Evolutionary conservation across 2,797 vertebrate genomes (phyloP), one percentile per base, ranked within the genome.

Genomic region (Lepilemur ruficaudatus): DNA sequence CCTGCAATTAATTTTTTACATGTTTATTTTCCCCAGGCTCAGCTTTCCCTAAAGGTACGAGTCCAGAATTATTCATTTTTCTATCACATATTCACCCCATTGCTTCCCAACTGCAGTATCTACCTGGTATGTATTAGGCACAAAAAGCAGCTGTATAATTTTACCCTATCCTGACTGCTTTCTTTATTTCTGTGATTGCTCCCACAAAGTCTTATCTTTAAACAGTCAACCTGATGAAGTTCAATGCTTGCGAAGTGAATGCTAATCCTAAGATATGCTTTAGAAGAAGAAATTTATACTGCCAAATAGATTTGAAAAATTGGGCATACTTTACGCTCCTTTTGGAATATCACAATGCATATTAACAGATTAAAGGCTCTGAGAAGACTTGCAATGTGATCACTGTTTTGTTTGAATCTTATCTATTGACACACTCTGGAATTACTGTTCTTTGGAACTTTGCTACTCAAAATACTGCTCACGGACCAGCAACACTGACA

Each of bases 111-210:
- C 11, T 28, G 25, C 38, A 46, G 10, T 7, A 25, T 82, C 22
- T 52, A 35, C 14, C 15, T 67, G 63, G 28, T n/a, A 30, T 8
- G 0, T 28, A 52, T 23, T 20, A 70, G 52, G 12, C 6, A 52
- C 72, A 59, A 20, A 5, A 78, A 52, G 25, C 8, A 23, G 17
- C 50, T 50, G 38, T 2, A 23, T 23, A 52, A 78, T 18, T 89
- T 43, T 35, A 75, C 22, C 7, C 38, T 30, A 6, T 67, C 28
- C 32, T 90, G 32, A 86, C 18, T 22, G 9, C 12, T 30, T 32
- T 52, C n/a, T 82, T 83, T 67, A 38, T 70, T 38, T 94, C 41
- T 70, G 32, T 55, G 18, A 83, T 89, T 96, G 65, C 4, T 38
- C 63, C 41, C 2, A 17, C 38, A 70, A 92, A 57, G 12, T 18